Evolutionary conservation across 2,797 vertebrate species (phyloP), one percentile per base, ranked within the genome.

Genomic region (Eurystomus glaucurus): DNA sequence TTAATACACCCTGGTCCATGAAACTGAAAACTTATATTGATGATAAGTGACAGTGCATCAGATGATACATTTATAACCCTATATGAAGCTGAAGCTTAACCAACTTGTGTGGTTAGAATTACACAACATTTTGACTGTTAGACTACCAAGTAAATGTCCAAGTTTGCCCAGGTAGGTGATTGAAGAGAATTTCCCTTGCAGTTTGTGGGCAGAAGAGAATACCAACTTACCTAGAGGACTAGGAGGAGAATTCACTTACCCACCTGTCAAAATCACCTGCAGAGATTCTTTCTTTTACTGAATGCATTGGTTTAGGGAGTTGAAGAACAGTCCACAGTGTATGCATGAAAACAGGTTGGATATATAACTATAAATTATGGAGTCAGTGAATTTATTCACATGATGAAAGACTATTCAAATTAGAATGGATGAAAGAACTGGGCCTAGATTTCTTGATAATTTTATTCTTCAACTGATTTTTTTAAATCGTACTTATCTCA

Each of bases 401-500:
- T 17, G 6, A n/a, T 14, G 13, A 64, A 86, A 83, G 3, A 55
- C 7, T 35, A 39, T 52, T 51, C 25, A 45, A 29, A 11, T 65
- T 45, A 50, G 7, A 61, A 84, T 18, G 9, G 7, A 62, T 75
- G 16, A 78, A 81, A 66, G 1, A 69, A 31, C 2, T 41, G 3
- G 14, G 5, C 4, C 19, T 57, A 16, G 5, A 61, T 89, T 76
- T 93, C 39, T 58, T 51, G 7, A 17, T 48, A 0, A 7, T 86
- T 81, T 86, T 66, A 46, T n/a, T 17, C 5, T 81, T 66, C 61
- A 68, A 74, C 17, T 3, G 46, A 48, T 19, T 4, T 58, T 31
- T 26, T 6, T 5, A 31, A 5, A 2, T 54, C 28, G 1, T 43
- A n/a, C 4, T 35, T 52, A 39, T 3, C 17, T 71, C 11, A 37